A percentile compares a stretch with the other conserved stretches of the same genome.
Conservation (phyloP, 2,797 vertebrate species). For the Anabas testudineus region DNA sequence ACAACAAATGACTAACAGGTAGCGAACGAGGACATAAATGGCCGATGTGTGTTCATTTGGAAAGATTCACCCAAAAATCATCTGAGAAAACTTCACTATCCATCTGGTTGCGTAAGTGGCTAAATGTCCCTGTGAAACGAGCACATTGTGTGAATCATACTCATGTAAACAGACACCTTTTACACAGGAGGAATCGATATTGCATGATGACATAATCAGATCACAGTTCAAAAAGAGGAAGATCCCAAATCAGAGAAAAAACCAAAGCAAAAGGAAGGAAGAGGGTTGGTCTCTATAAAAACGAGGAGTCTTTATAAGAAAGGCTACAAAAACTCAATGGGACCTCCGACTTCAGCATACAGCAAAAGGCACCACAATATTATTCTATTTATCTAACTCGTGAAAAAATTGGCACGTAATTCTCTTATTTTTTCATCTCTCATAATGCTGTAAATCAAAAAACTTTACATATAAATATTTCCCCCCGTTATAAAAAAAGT, state of each 20-base stretch:
- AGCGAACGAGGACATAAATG: slow-evolving; percentile 62
- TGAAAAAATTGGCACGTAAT: slow-evolving; percentile 99
- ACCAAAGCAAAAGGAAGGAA: slow-evolving; percentile 80
- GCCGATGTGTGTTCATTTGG: slow-evolving; percentile 56
- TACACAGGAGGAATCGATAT: slow-evolving; percentile 88
- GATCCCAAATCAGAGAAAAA: slow-evolving; percentile 85
- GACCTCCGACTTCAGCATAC: slow-evolving; percentile 96
- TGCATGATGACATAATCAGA: slow-evolving; percentile 89
- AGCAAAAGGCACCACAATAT: slow-evolving; percentile 99
- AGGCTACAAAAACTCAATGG: slow-evolving; percentile 95
- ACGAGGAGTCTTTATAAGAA: slow-evolving; percentile 91
- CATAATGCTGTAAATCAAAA: slow-evolving; percentile 99
- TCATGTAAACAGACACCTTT: slow-evolving; percentile 89
- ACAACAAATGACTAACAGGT: slow-evolving; percentile 70
- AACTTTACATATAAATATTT: slow-evolving; percentile 99
- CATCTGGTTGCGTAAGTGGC: slow-evolving; percentile 71
- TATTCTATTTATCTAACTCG: slow-evolving; percentile 97
- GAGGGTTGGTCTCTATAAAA: slow-evolving; percentile 86
- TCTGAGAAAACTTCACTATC: slow-evolving; percentile 70
- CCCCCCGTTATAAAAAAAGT: slow-evolving; percentile 98
- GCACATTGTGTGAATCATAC: slow-evolving; percentile 75
- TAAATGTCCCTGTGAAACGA: slow-evolving; percentile 75
- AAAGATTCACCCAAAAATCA: slow-evolving; percentile 52
- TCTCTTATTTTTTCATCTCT: slow-evolving; percentile 86
- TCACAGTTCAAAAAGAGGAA: slow-evolving; percentile 90